Conservation (phyloP, 2,888 invertebrate species). For the Taenaris catops region DNA sequence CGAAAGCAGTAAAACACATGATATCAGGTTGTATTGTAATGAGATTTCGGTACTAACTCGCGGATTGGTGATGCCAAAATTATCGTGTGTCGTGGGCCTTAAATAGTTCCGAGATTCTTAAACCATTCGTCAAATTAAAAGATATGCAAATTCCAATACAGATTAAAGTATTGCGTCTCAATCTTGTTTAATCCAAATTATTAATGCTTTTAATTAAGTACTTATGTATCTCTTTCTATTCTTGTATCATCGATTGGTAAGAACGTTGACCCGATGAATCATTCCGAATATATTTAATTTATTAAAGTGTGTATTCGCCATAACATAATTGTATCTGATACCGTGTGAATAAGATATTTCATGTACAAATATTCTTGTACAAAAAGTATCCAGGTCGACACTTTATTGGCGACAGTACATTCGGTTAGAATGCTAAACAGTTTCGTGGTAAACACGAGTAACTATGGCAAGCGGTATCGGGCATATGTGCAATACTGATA, state of each 20-base stretch:
- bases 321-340: constrained; percentile 26
- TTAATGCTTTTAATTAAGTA: constrained; percentile 71
- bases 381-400: constrained; percentile 67
- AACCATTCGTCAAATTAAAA: constrained; percentile 61
- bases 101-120: constrained; percentile 26
- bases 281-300: constrained; percentile 24
- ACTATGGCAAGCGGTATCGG: constrained; percentile 42
- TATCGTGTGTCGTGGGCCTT: too few relatives aligned
- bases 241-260: constrained; percentile 44
- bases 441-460: constrained; percentile 54
- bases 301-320: constrained; percentile 15
- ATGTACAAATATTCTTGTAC: constrained; percentile 46
- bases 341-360: constrained; percentile 59
- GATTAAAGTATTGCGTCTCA: constrained; percentile 50
- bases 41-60: too few relatives aligned
- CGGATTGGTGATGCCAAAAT: too few relatives aligned
- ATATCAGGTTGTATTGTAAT: too few relatives aligned
- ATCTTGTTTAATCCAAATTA: constrained; percentile 60
- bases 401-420: constrained; percentile 65
- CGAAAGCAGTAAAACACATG: too few relatives aligned
- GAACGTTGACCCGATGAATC: constrained; percentile 59
- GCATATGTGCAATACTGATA: constrained; percentile 23
- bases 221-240: constrained; percentile 68
- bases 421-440: constrained; percentile 73
- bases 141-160: constrained; percentile 64